Evolutionary conservation across 2,888 invertebrate genomes (phyloP), one percentile per base, ranked within the genome.

Genomic region (Geotrupes spiniger): DNA sequence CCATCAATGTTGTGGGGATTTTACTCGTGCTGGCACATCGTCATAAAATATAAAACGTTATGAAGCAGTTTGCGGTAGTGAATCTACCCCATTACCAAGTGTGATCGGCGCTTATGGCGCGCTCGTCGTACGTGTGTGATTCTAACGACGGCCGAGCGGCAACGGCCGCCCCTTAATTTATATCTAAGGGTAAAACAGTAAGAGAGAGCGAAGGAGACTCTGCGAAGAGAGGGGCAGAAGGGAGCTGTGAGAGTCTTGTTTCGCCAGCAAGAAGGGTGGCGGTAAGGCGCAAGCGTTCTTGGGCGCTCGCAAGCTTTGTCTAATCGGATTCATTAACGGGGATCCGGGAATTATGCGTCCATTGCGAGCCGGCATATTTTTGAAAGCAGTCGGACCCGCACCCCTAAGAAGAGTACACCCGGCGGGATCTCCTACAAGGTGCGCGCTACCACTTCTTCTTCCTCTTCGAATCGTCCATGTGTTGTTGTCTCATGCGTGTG

Each of bases 271-370:
- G 21, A 21, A 21, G 53, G 49, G 61, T 54, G 59, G 62, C 63
- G 60, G 51, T 53, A 66, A 65, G 67, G 71, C 74, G 73, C 72
- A 69, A 68, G 72, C 73, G 72, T 73, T 70, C 71, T 73, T 69
- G 21, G 69, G 66, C 68, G 68, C 69, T 71, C 66, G 52, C 67
- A 71, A 69, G 72, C 73, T 74, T 73, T 73, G 73, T 76, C 76
- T 77, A 78, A 78, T 77, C 77, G 76, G 76, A 78, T 77, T 77
- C 77, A 77, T 78, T 78, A 78, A 76, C 75, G 73, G 74, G 74
- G 73, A 74, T 74, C 75, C 74, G 69, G 74, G 75, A 75, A 75
- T 75, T 74, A 75, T 75, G 75, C 75, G 74, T 73, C 74, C 75
- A 74, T 74, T 74, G 72, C 74, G 70, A 74, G 71, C 73, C 73